A percentile compares a stretch with the other conserved stretches of the same genome.
These are phyloP conservation scores for Pogona vitticeps DNA, from an alignment of 2,113 vertebrate species.

Conservation along the genomic window DNA sequence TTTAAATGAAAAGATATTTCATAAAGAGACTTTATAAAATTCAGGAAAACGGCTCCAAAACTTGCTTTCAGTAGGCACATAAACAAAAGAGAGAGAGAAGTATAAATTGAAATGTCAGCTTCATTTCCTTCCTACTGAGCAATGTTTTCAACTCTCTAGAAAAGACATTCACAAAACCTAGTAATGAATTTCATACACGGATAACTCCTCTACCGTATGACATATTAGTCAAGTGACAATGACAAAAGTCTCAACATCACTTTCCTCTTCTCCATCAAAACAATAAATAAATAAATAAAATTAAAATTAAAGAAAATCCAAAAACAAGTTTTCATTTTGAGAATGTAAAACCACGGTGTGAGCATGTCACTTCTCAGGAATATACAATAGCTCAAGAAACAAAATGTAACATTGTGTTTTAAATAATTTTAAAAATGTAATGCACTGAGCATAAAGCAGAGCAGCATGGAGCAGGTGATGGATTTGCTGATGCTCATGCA, in stretches of 20 bases:
- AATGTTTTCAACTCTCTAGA: constrained; percentile 27
- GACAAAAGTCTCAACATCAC: constrained; percentile 19
- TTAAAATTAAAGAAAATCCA: not conserved
- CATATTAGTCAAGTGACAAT: not conserved
- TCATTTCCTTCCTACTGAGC: fast-evolving
- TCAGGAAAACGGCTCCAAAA: constrained; percentile 13
- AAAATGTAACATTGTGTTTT: constrained; percentile 41
- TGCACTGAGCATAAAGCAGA: constrained; percentile 4
- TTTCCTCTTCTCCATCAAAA: not conserved
- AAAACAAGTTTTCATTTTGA: constrained; percentile 29
- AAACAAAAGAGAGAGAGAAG: constrained; percentile 18
- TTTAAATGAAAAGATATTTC: constrained; percentile 12
- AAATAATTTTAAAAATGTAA: constrained; percentile 36
- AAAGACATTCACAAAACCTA: not conserved
- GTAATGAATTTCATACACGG: not conserved
- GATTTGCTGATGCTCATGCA: too few species aligned
- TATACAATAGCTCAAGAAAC: constrained; percentile 12
- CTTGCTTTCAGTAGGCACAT: not conserved
- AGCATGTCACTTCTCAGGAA: not conserved
- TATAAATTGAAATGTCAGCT: constrained; percentile 28
- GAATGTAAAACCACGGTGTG: not conserved
- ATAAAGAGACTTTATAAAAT: constrained; percentile 29
- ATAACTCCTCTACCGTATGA: constrained; percentile 5
- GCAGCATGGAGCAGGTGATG: too few species aligned
- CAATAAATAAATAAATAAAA: not conserved